These are phyloP conservation scores for Harpegnathos saltator DNA, from an alignment of 1,140 invertebrate species.

Conservation along the genomic window DNA sequence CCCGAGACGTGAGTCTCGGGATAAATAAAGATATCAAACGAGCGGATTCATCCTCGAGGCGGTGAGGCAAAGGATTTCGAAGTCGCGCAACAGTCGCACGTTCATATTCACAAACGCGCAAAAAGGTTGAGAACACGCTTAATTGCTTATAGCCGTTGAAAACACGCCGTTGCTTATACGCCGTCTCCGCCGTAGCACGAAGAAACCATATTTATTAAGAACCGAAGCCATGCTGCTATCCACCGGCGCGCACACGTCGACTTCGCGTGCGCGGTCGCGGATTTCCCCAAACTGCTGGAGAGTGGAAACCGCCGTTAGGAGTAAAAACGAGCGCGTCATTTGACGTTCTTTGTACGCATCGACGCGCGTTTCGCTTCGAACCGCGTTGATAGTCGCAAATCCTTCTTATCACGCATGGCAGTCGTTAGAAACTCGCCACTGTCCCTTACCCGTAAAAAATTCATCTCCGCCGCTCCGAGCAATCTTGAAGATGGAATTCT, in stretches of 20 bases:
- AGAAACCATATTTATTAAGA: slow-evolving; percentile 78
- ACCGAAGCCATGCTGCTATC: slow-evolving; percentile 69
- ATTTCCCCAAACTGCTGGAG: slow-evolving; percentile 44
- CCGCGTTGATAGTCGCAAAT: not conserved
- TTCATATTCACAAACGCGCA: slow-evolving; percentile 56
- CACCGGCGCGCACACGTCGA: slow-evolving; percentile 4
- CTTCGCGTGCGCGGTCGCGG: not conserved
- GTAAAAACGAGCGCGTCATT: slow-evolving; percentile 4
- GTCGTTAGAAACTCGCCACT: not conserved
- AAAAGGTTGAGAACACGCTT: slow-evolving; percentile 52
- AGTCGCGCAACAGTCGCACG: slow-evolving; percentile 1
- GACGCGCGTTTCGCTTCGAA: not conserved
- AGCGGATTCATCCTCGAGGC: not conserved
- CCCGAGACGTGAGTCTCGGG: not conserved
- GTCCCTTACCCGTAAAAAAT: not conserved
- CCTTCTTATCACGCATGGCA: not conserved
- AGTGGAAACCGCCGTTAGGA: slow-evolving; percentile 8
- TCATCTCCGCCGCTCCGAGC: not conserved
- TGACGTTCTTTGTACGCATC: not conserved
- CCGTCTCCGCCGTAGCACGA: slow-evolving; percentile 59
- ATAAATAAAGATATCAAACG: not conserved
- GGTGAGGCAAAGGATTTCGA: slow-evolving; percentile 15
- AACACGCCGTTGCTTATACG: slow-evolving; percentile 61
- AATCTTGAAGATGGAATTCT: not conserved
- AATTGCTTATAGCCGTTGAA: too few species aligned